These are phyloP conservation scores for Hemibagrus wyckioides DNA, from an alignment of 2,113 vertebrate species.

Conservation along the genomic window DNA sequence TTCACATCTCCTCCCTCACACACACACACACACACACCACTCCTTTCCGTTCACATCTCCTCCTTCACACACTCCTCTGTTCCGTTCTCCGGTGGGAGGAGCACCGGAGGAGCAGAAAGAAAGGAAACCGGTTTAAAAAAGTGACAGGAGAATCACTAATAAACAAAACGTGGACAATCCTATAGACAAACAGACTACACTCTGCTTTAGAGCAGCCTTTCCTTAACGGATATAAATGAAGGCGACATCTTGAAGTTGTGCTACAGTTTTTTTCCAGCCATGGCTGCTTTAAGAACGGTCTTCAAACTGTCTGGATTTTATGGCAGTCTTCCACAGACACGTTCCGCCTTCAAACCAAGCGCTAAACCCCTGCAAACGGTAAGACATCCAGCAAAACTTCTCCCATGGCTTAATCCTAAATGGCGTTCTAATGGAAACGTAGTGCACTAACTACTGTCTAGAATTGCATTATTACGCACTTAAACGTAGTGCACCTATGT, in stretches of 20 bases:
- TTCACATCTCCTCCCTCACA: background rate
- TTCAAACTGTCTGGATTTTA: background rate
- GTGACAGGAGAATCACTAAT: background rate
- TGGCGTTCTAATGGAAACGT: background rate
- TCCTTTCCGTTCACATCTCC: background rate
- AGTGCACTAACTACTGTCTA: background rate
- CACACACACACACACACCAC: slow-evolving; percentile 7
- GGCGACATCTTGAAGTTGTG: background rate
- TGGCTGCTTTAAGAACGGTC: slow-evolving; percentile 15
- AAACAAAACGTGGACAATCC: background rate
- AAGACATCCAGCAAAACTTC: background rate
- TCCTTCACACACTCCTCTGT: background rate
- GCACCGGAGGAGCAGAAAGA: background rate
- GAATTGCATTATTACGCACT: background rate
- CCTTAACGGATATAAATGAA: background rate
- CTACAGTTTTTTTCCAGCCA: background rate
- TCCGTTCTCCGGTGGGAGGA: background rate
- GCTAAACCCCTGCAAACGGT: slow-evolving; percentile 14
- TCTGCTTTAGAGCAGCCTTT: background rate
- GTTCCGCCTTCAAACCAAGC: background rate
- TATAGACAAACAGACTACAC: background rate
- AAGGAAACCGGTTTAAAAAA: background rate
- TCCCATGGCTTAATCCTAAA: background rate
- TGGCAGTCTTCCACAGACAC: slow-evolving; percentile 3
- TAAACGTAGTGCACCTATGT: background rate